Percentiles rank a stretch among this genome's conserved stretches.
These are phyloP conservation scores for Myripristis murdjan DNA, from an alignment of 2,797 vertebrate genomes.

Conservation along the genomic window DNA sequence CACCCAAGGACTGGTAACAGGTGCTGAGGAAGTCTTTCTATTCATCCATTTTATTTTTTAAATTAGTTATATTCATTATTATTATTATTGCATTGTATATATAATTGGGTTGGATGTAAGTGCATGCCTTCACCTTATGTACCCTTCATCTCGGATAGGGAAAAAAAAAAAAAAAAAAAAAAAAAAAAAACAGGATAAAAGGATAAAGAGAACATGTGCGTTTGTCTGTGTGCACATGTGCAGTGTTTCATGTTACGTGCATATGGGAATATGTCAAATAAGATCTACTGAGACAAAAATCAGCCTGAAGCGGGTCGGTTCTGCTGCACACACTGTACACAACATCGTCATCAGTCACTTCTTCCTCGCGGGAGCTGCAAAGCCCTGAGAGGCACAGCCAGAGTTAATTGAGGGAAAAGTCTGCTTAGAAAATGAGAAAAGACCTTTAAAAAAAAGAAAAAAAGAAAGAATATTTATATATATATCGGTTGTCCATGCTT, in stretches of 20 bases:
- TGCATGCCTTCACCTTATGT: conserved; percentile 6
- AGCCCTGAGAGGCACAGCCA: not conserved
- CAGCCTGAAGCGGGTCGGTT: conserved; percentile 16
- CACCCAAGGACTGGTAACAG: not conserved
- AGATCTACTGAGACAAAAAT: conserved; percentile 36
- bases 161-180: too few relatives aligned
- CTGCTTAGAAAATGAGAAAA: too few relatives aligned
- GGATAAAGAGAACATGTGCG: conserved; percentile 36
- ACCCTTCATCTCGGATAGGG: too few relatives aligned
- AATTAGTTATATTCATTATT: too few relatives aligned
- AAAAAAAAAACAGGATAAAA: conserved; percentile 76
- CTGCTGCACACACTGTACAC: not conserved
- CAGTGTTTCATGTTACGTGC: not conserved
- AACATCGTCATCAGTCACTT: conserved; percentile 33
- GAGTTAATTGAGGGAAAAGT: conserved; percentile 4
- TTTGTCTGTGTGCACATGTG: conserved; percentile 17
- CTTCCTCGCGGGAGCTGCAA: conserved; percentile 17
- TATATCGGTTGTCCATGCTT: too few relatives aligned
- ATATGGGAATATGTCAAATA: conserved; percentile 16
- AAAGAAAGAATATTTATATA: too few relatives aligned
- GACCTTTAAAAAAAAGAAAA: too few relatives aligned
- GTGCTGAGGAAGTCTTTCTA: not conserved
- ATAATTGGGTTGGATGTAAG: not conserved
- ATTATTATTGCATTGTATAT: not conserved
- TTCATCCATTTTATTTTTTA: too few relatives aligned